Evolutionary conservation across 2,888 invertebrate species (phyloP).

Genomic region (Spilosoma lubricipeda): DNA sequence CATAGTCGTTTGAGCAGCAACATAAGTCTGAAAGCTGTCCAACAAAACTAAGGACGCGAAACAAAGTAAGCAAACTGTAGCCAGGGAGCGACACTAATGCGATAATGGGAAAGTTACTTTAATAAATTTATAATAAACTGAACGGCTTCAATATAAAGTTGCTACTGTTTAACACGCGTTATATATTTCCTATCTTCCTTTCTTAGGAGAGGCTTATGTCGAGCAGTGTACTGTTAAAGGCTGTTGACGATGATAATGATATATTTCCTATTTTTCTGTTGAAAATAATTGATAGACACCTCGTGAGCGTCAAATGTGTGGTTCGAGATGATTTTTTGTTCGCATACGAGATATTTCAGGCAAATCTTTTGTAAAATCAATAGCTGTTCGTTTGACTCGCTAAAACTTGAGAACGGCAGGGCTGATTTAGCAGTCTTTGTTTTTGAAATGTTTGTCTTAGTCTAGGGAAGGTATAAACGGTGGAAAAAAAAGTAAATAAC

Average conservation of each 20-base stretch:
- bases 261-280: slow-evolving; percentile 10
- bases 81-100: slow-evolving; percentile 48
- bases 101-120: slow-evolving; percentile 58
- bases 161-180: slow-evolving; percentile 16
- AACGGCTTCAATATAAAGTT: slow-evolving; percentile 37
- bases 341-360: not conserved
- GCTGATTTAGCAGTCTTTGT: too few species aligned
- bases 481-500: too few species aligned
- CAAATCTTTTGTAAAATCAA: too few species aligned
- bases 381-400: too few species aligned
- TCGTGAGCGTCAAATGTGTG: not conserved
- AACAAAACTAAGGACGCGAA: slow-evolving; percentile 56
- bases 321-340: not conserved
- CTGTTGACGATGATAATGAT: too few species aligned
- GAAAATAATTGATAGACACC: slow-evolving; percentile 21
- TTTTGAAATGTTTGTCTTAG: too few species aligned
- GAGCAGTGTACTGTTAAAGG: too few species aligned
- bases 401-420: too few species aligned
- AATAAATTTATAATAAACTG: slow-evolving; percentile 55
- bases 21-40: slow-evolving; percentile 56
- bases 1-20: slow-evolving; percentile 40
- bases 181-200: slow-evolving; percentile 14
- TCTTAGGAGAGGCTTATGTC: too few species aligned
- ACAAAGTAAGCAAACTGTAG: slow-evolving; percentile 56
- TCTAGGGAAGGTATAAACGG: too few species aligned